A percentile compares a stretch with the other conserved stretches of the same genome.
Conservation (phyloP, 2,113 vertebrate genomes). For the Eulemur rufifrons region DNA sequence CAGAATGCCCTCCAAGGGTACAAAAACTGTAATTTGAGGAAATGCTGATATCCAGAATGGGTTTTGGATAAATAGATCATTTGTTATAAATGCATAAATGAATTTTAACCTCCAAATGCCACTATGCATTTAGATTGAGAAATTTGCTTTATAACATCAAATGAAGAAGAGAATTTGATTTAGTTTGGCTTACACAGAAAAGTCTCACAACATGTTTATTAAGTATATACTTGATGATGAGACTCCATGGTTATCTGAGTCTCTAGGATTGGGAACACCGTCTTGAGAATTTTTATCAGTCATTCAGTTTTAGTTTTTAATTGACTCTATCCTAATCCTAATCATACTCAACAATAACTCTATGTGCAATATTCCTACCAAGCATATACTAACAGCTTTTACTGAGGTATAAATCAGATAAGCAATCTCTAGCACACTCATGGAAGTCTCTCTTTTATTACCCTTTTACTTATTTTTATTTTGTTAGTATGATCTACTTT, state of each 20-base stretch:
- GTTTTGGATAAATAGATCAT: background rate
- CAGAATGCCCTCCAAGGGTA: background rate
- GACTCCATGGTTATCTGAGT: background rate
- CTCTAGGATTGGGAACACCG: background rate
- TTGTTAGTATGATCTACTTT: background rate
- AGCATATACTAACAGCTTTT: background rate
- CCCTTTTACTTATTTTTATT: background rate
- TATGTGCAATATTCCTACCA: background rate
- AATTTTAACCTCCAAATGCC: background rate
- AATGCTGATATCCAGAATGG: background rate
- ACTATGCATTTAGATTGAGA: background rate
- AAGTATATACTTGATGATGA: background rate
- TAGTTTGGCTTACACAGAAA: background rate
- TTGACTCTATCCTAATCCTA: background rate
- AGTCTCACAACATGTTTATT: background rate
- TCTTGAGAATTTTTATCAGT: background rate
- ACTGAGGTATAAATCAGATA: background rate
- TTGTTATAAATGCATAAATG: background rate
- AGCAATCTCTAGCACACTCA: background rate
- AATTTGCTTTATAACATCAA: background rate
- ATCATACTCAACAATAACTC: background rate
- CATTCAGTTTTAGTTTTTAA: background rate
- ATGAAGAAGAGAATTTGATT: background rate
- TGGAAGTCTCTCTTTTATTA: background rate
- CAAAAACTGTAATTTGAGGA: constrained; percentile 32